Conservation (phyloP, 2,888 invertebrate genomes). For the Chrysina gloriosa region DNA sequence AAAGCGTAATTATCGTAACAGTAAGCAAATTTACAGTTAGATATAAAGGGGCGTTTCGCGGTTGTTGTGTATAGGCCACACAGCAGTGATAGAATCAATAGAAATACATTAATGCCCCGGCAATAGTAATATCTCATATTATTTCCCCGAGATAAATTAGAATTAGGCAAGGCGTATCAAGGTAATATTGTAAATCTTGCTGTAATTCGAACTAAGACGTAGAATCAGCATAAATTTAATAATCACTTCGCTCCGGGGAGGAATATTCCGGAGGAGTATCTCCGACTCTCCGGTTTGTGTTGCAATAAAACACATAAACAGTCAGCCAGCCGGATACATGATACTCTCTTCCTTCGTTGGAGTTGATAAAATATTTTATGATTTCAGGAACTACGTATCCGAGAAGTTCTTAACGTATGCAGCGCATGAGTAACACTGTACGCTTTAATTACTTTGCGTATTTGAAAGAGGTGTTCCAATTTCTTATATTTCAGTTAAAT, state of each 20-base stretch:
- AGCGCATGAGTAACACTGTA: neutral
- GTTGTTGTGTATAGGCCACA: conserved; percentile 2
- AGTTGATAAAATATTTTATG: conserved; percentile 6
- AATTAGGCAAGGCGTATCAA: conserved; percentile 66
- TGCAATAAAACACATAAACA: conserved; percentile 37
- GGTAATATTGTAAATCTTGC: conserved; percentile 68
- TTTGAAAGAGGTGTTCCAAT: too few relatives aligned
- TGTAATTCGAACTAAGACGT: conserved; percentile 68
- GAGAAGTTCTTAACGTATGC: neutral
- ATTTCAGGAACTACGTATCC: conserved; percentile 1
- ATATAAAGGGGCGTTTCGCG: too few relatives aligned
- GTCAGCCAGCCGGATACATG: conserved; percentile 28
- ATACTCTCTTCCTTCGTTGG: conserved; percentile 6
- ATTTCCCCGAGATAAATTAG: conserved; percentile 63
- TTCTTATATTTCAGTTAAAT: too few relatives aligned
- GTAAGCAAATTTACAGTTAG: too few relatives aligned
- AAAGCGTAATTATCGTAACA: too few relatives aligned
- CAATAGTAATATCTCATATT: conserved; percentile 63
- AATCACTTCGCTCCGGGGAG: conserved; percentile 59
- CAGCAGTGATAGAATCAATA: conserved; percentile 45
- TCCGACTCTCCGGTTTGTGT: conserved; percentile 33
- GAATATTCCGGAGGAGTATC: conserved; percentile 39
- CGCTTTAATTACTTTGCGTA: too few relatives aligned
- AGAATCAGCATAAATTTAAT: conserved; percentile 69
- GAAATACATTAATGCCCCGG: conserved; percentile 46